Percentiles rank a stretch among this genome's conserved stretches.
These are phyloP conservation scores for Bujurquina vittata DNA, from an alignment of 2,113 vertebrate genomes.

Conservation along the genomic window DNA sequence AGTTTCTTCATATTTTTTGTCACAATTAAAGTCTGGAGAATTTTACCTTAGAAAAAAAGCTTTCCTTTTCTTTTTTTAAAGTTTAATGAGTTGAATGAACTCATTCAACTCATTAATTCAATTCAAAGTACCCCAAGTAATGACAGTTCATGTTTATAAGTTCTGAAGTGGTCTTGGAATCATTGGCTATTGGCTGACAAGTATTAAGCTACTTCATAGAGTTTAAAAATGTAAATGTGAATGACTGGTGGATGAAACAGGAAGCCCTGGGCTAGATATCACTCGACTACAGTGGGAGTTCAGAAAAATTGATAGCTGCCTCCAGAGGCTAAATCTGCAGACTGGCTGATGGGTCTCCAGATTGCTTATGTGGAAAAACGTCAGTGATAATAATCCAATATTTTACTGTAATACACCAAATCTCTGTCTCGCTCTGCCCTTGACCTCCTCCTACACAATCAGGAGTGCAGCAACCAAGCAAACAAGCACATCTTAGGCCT, in stretches of 20 bases:
- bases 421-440: neutral
- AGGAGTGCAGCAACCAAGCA: neutral
- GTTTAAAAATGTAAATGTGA: neutral
- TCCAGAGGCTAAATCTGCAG: neutral
- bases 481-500: too few species aligned
- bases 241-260: neutral
- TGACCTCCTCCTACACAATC: neutral
- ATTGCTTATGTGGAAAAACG: neutral
- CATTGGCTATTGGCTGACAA: neutral
- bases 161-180: neutral
- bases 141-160: neutral
- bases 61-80: neutral
- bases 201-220: neutral
- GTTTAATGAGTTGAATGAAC: neutral
- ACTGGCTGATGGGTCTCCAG: neutral
- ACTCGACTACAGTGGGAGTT: neutral
- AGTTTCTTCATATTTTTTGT: neutral
- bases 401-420: neutral
- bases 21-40: neutral
- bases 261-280: neutral
- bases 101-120: neutral
- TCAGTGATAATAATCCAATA: slow-evolving; percentile 1
- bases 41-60: neutral
- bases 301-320: neutral
- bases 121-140: neutral